A percentile compares a stretch with the other conserved stretches of the same genome.
phyloP scores from a whole-genome alignment of 2,888 invertebrate species.

The Tineola bisselliella region DNA sequence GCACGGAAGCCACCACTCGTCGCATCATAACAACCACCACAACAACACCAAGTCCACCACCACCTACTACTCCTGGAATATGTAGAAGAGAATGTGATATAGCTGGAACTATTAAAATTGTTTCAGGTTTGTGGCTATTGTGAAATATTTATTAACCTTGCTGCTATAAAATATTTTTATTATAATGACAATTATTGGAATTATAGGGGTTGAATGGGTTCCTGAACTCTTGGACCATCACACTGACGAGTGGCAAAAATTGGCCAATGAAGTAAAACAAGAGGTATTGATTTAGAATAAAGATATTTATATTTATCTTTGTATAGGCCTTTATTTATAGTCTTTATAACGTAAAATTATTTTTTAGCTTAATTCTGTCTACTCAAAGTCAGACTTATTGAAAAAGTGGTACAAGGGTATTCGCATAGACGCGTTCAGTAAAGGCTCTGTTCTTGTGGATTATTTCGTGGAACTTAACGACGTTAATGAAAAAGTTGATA shows the following conservation, averaged over 20 bases:
- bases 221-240: slow-evolving; percentile 88
- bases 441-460: slow-evolving; percentile 88
- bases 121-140: slow-evolving; percentile 64
- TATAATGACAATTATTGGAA: slow-evolving; percentile 5
- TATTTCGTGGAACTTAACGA: slow-evolving; percentile 86
- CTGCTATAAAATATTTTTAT: neutral
- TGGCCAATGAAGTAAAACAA: slow-evolving; percentile 82
- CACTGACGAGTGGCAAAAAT: slow-evolving; percentile 85
- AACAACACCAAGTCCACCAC: slow-evolving; percentile 75
- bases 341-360: slow-evolving; percentile 9
- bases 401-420: slow-evolving; percentile 87
- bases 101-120: slow-evolving; percentile 85
- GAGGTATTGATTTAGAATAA: slow-evolving; percentile 65
- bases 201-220: slow-evolving; percentile 77
- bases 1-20: slow-evolving; percentile 58
- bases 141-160: neutral
- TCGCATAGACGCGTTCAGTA: slow-evolving; percentile 87
- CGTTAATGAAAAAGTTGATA: slow-evolving; percentile 75
- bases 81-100: slow-evolving; percentile 84
- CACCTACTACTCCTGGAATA: slow-evolving; percentile 81
- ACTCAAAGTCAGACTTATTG: slow-evolving; percentile 76
- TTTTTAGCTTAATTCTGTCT: slow-evolving; percentile 83
- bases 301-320: neutral
- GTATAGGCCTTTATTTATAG: neutral
- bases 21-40: slow-evolving; percentile 69